Conservation (phyloP, 2,888 invertebrate species). For the Saturnia pavonia region DNA sequence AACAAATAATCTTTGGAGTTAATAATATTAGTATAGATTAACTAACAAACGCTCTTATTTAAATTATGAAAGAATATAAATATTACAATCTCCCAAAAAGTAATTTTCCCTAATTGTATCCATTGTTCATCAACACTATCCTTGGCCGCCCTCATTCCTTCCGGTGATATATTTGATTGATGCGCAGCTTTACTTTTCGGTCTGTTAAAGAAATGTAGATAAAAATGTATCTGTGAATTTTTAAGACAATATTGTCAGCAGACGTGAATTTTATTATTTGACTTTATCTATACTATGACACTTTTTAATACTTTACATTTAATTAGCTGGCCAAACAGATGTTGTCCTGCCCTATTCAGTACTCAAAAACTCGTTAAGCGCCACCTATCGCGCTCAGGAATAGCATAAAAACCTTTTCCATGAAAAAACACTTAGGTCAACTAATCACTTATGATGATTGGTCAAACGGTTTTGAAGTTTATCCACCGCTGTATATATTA, state of each 20-base stretch:
- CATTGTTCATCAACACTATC: conserved; percentile 40
- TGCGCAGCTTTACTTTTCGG: conserved; percentile 80
- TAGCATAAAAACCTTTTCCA: too few species aligned
- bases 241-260: neutral
- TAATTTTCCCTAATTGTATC: conserved; percentile 45
- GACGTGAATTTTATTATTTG: neutral
- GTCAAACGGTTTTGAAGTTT: too few species aligned
- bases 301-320: too few species aligned
- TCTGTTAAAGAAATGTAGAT: conserved; percentile 48
- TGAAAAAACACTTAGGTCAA: too few species aligned
- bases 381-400: too few species aligned
- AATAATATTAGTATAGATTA: too few species aligned
- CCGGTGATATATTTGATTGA: conserved; percentile 64
- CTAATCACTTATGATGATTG: too few species aligned
- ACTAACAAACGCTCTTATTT: neutral
- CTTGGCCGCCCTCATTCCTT: conserved; percentile 48
- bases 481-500: too few species aligned
- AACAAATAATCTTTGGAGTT: too few species aligned
- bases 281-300: neutral
- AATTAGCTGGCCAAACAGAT: too few species aligned
- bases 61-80: neutral
- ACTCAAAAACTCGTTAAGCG: too few species aligned
- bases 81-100: conserved; percentile 60
- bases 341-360: too few species aligned
- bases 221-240: neutral